These are phyloP conservation scores for Pseudanteris insignis DNA, from an alignment of 2,888 invertebrate species.

Conservation along the genomic window DNA sequence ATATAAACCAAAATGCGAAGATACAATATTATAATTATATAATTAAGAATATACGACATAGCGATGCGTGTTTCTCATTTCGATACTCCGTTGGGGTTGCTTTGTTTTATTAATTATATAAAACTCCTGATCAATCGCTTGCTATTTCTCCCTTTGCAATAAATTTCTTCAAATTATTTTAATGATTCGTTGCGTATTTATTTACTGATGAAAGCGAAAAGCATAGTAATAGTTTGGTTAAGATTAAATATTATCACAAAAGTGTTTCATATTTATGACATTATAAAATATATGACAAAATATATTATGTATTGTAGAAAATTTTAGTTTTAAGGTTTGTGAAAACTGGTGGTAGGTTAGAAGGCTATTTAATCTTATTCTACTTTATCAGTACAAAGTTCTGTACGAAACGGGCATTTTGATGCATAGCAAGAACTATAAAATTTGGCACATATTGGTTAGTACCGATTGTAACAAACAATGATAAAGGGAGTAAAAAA, in stretches of 20 bases:
- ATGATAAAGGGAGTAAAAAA: too few species aligned
- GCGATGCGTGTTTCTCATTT: constrained; percentile 47
- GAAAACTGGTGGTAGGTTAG: neutral
- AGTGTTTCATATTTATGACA: constrained; percentile 11
- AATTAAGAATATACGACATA: constrained; percentile 59
- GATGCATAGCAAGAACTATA: too few species aligned
- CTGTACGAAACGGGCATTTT: too few species aligned
- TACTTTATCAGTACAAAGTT: too few species aligned
- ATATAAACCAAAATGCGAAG: constrained; percentile 60
- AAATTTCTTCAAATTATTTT: constrained; percentile 11
- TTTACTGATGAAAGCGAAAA: constrained; percentile 18
- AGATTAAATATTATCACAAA: too few species aligned
- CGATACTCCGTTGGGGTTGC: constrained; percentile 23
- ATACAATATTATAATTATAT: constrained; percentile 55
- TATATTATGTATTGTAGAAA: constrained; percentile 29
- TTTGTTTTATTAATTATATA: constrained; percentile 23
- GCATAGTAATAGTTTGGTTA: constrained; percentile 15
- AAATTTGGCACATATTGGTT: too few species aligned
- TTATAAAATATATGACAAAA: constrained; percentile 32
- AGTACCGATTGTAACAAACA: too few species aligned
- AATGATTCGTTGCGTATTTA: constrained; percentile 17
- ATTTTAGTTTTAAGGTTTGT: constrained; percentile 12
- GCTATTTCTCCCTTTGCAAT: constrained; percentile 13
- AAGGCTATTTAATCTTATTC: neutral
- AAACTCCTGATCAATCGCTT: constrained; percentile 19